phyloP scores from a whole-genome alignment of 2,113 vertebrate species.

The Elanus axillaris region DNA sequence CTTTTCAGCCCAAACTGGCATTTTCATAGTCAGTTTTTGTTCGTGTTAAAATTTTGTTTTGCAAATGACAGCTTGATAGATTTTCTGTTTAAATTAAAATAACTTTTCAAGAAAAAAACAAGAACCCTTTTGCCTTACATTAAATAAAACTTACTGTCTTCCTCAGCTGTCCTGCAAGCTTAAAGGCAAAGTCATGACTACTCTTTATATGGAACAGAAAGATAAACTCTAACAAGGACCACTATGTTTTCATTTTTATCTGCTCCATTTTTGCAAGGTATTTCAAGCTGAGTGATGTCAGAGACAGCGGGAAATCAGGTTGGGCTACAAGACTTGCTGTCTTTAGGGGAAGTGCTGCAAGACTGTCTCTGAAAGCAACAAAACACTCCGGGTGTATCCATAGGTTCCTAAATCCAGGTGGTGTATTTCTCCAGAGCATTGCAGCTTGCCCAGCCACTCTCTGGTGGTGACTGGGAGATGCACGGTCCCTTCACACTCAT shows the following conservation, averaged over 20 bases:
- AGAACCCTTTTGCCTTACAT: background rate
- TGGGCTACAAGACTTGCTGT: background rate
- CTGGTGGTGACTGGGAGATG: background rate
- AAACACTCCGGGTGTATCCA: background rate
- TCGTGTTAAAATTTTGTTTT: background rate
- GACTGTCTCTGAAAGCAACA: background rate
- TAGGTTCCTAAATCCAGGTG: background rate
- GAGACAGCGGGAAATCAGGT: background rate
- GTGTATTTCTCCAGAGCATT: background rate
- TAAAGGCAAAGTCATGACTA: background rate
- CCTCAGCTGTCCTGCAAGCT: background rate
- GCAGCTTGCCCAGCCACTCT: background rate
- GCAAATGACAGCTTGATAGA: background rate
- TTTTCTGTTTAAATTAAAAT: background rate
- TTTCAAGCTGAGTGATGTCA: background rate
- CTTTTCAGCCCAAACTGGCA: background rate
- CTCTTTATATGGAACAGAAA: background rate
- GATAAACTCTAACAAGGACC: background rate
- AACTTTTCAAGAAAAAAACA: background rate
- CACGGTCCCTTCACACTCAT: fast-evolving
- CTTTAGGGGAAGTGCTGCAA: background rate
- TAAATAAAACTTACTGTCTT: background rate
- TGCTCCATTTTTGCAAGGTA: background rate
- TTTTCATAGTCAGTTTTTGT: background rate
- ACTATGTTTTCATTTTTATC: background rate